Percentiles rank a stretch among this genome's conserved stretches.
Evolutionary conservation across 64 coral and sea anemone species (phyloP).

Genomic region (Anthopleura sola): DNA sequence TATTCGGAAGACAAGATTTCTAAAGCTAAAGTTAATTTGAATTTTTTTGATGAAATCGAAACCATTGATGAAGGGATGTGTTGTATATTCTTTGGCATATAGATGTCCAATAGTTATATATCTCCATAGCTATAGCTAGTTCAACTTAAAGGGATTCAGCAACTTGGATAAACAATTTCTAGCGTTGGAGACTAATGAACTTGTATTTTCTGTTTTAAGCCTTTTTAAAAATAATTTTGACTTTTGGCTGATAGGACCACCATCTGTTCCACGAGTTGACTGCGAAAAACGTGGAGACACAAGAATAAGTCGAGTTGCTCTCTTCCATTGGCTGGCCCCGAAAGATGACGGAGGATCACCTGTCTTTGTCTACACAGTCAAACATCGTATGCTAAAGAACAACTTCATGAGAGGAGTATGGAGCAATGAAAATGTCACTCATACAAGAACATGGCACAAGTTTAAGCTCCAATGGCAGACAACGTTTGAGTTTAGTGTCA

Average conservation of each 20-base stretch:
- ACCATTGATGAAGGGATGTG: no score
- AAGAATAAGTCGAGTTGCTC: background rate
- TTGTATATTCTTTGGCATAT: no score
- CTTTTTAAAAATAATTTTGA: background rate
- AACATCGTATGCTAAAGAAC: background rate
- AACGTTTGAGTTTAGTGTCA: slow-evolving; percentile 14
- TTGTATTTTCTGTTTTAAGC: no score
- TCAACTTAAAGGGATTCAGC: no score
- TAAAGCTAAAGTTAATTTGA: no score
- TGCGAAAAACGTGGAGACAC: slow-evolving; percentile 12
- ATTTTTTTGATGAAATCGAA: no score
- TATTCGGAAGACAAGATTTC: no score
- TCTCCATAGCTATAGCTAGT: no score
- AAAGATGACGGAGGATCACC: slow-evolving; percentile 10
- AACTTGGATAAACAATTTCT: no score
- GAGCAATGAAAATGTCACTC: background rate
- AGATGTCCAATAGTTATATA: no score
- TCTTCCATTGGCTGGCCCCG: background rate
- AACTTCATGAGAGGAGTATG: background rate
- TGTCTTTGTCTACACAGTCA: slow-evolving; percentile 8
- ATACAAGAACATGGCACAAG: slow-evolving; percentile 8
- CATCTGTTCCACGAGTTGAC: background rate
- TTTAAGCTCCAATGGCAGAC: background rate
- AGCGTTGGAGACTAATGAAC: no score
- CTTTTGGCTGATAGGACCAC: background rate